Percentiles rank a stretch among this genome's conserved stretches.
These are phyloP conservation scores for Cirrhinus molitorella DNA, from an alignment of 2,797 vertebrate species.

Conservation along the genomic window DNA sequence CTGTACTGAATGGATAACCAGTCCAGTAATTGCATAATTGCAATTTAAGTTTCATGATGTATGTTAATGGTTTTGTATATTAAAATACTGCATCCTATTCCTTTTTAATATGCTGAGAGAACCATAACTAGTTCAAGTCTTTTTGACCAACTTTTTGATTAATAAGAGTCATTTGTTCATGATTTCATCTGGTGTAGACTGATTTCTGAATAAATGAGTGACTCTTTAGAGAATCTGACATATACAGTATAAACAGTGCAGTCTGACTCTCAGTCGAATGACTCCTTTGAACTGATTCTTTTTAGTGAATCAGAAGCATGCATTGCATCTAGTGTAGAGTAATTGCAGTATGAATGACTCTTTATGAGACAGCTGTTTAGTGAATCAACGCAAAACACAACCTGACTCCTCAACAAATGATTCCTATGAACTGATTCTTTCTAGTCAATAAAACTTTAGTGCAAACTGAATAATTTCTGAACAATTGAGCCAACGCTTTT, in stretches of 20 bases:
- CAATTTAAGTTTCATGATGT: neutral
- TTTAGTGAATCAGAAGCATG: neutral
- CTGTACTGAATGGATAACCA: neutral
- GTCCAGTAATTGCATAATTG: constrained; percentile 6
- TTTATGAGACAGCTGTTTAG: too few relatives aligned
- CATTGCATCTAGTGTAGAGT: neutral
- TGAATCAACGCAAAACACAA: too few relatives aligned
- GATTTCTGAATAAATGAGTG: too few relatives aligned
- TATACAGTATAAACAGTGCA: too few relatives aligned
- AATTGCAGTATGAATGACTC: too few relatives aligned
- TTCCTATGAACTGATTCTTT: too few relatives aligned
- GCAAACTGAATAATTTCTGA: too few relatives aligned
- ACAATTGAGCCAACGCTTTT: too few relatives aligned
- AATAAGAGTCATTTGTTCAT: neutral
- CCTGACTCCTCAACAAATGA: too few relatives aligned
- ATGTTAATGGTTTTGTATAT: neutral
- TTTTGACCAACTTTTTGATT: neutral
- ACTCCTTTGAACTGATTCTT: neutral
- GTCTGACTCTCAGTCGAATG: too few relatives aligned
- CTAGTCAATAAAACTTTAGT: too few relatives aligned
- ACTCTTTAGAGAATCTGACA: too few relatives aligned
- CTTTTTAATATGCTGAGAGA: neutral
- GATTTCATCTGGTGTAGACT: neutral
- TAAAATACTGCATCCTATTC: neutral
- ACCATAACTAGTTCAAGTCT: neutral